Base-by-base conservation (phyloP, 2,888 invertebrate genomes). In the Oeneis ivallda region DNA sequence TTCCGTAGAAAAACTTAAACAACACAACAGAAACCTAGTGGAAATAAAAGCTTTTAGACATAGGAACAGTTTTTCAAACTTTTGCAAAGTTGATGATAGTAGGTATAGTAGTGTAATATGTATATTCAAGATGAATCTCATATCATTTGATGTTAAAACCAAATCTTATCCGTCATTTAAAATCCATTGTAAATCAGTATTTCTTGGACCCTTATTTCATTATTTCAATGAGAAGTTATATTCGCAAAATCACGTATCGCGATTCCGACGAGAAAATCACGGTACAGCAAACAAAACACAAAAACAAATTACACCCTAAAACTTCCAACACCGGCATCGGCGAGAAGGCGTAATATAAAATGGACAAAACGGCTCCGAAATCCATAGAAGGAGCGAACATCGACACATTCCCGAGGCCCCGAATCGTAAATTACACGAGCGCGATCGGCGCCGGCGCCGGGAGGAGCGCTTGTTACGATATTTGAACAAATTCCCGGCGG, bases 401-500 rank as follows among this genome's bases (percentile, higher is more conserved):
- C 84, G 85, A 83, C 88, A 86, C 88, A 86, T 90, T 89, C 86
- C 83, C 81, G 83, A 79, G 85, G 79, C 83, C 83, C 80, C 77
- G 81, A 83, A 83, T 87, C 87, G 89, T 89, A 91, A 91, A 91
- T 89, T 86, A 89, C 80, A 78, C 79, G 81, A 80, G 78, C 77
- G 83, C 82, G 81, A 81, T 81, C 87, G 87, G 87, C 87, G 89
- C 88, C 88, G 89, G 87, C 89, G 91, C 88, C 76, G 86, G 83
- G 85, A 86, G 89, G 85, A 85, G 83, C 79, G 88, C 92, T 91
- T 87, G 92, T 92, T 91, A 92, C 88, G 91, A 89, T 91, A 89
- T 90, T 89, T 90, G 91, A 89, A 92, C 92, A 90, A 90, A 91
- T 91, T 91, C 92, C 91, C 89, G 89, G 81, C 89, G 89, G 91